Conservation (phyloP, 2,113 vertebrate species). For the Sclerurus mexicanus region DNA sequence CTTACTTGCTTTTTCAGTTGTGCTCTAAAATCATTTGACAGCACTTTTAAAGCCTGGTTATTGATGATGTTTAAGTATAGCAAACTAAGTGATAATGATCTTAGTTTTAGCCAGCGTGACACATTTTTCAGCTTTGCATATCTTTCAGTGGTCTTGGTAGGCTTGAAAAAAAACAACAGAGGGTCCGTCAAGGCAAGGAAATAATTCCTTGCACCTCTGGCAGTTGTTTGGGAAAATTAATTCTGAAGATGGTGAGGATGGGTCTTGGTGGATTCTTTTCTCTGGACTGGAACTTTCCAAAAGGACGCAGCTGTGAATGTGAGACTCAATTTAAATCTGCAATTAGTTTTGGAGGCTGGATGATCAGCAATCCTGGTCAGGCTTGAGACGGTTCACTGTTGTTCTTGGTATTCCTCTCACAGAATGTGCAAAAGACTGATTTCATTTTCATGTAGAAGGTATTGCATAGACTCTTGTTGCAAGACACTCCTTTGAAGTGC, state of each 20-base stretch:
- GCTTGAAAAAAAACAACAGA: not conserved
- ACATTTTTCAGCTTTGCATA: conserved; percentile 28
- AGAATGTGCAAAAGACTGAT: not conserved
- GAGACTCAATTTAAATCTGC: not conserved
- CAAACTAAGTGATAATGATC: conserved; percentile 49
- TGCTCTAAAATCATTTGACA: conserved; percentile 55
- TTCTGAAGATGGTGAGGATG: not conserved
- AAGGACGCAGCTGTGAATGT: not conserved
- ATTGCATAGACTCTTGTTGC: not conserved
- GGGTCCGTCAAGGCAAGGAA: not conserved
- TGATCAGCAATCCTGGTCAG: not conserved
- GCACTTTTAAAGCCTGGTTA: not conserved
- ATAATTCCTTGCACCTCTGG: conserved; percentile 5
- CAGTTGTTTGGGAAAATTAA: not conserved
- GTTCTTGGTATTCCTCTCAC: not conserved
- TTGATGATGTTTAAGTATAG: conserved; percentile 51
- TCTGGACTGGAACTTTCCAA: not conserved
- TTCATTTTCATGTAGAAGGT: conserved; percentile 4
- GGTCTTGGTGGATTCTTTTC: not conserved
- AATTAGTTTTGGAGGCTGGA: not conserved
- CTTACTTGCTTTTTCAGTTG: conserved; percentile 44
- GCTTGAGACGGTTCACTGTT: not conserved
- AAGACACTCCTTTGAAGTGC: not conserved
- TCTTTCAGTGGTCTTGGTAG: not conserved
- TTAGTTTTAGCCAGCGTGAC: conserved; percentile 28